Percentiles rank a stretch among this genome's conserved stretches.
phyloP scores from a whole-genome alignment of 2,888 invertebrate species.

The Carabus problematicus region DNA sequence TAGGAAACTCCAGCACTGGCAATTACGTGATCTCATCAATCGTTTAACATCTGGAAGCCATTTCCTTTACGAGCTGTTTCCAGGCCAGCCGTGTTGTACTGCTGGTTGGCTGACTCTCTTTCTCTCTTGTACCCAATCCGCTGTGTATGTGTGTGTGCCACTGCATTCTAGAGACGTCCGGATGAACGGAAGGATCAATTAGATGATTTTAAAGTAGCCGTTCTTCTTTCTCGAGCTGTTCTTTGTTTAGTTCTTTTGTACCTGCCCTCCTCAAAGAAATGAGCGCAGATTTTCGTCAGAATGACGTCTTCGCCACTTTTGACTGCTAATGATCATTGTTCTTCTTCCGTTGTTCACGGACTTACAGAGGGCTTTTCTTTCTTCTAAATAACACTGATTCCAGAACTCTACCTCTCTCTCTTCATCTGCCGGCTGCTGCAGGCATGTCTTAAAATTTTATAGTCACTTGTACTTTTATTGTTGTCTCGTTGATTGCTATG shows the following conservation, averaged over 20 bases:
- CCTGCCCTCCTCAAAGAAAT: conserved; percentile 19
- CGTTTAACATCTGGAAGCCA: conserved; percentile 43
- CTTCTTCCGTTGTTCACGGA: conserved; percentile 10
- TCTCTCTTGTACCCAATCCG: background rate
- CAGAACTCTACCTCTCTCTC: too few species aligned
- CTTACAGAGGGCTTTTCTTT: too few species aligned
- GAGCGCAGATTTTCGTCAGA: conserved; percentile 3
- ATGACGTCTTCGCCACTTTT: conserved; percentile 33
- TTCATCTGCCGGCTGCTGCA: too few species aligned
- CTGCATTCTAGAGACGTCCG: conserved; percentile 20
- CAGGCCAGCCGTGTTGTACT: too few species aligned
- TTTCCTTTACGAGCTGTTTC: conserved; percentile 38
- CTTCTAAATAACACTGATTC: too few species aligned
- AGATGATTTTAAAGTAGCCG: conserved; percentile 42
- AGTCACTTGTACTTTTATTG: too few species aligned
- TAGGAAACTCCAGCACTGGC: conserved; percentile 38
- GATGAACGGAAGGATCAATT: conserved; percentile 36
- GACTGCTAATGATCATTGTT: conserved; percentile 41
- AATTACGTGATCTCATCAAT: conserved; percentile 42
- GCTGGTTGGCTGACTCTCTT: too few species aligned
- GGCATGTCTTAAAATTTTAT: too few species aligned
- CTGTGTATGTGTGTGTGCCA: too few species aligned
- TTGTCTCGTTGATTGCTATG: too few species aligned
- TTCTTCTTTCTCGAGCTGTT: conserved; percentile 34
- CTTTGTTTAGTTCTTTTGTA: conserved; percentile 37